Evolutionary conservation across 2,113 vertebrate genomes (phyloP).

Genomic region (Phalacrocorax aristotelis): DNA sequence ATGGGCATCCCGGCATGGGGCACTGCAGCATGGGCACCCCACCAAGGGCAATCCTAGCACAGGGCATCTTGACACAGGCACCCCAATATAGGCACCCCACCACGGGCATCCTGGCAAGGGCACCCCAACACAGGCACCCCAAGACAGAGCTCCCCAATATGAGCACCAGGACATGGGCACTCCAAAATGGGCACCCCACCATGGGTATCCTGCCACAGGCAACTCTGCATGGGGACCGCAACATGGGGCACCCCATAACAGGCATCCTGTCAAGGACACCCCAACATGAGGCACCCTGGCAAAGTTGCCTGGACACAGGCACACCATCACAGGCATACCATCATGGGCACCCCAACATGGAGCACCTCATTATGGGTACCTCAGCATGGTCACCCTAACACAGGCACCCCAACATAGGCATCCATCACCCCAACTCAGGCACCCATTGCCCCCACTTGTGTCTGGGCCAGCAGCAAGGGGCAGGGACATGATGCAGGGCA

Average conservation of each 20-base stretch:
- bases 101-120: fast-evolving
- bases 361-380: not conserved
- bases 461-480: not conserved
- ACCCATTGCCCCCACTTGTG: not conserved
- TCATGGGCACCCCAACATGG: not conserved
- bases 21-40: not conserved
- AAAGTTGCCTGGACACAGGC: not conserved
- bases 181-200: not conserved
- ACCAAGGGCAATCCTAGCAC: too few relatives aligned
- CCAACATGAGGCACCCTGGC: not conserved
- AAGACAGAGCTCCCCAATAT: not conserved
- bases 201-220: not conserved
- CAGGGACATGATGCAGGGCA: not conserved
- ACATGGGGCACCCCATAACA: too few relatives aligned
- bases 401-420: not conserved
- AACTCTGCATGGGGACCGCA: too few relatives aligned
- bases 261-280: not conserved
- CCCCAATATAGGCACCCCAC: too few relatives aligned
- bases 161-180: not conserved
- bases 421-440: not conserved
- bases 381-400: not conserved
- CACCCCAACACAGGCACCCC: not conserved
- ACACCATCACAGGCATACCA: fast-evolving
- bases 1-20: too few relatives aligned
- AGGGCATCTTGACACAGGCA: too few relatives aligned